Evolutionary conservation across 2,888 invertebrate species (phyloP), one percentile per base, ranked within the genome.

Genomic region (Pandemis corylana): DNA sequence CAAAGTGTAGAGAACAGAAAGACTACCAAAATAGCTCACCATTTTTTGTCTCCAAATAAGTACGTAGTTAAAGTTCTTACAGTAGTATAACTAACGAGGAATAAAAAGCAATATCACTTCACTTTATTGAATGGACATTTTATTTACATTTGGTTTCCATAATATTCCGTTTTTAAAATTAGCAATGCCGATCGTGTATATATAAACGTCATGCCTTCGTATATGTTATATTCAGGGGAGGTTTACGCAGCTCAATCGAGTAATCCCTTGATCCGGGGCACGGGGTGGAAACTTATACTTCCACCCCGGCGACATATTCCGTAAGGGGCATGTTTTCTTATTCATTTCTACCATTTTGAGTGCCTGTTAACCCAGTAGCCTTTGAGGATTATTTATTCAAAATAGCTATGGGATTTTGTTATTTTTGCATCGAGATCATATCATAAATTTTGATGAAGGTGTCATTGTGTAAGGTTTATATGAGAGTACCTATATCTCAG

Each of bases 231-330:
- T 69, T 49, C 49, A 41, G 67, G 71, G 63, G 71, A 42, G 67
- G 68, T 70, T 72, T 67, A 76, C 72, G 76, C 76, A 66, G 76
- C 75, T 78, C 77, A 81, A 84, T 83, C 79, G 80, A 83, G 82
- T 83, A 78, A 82, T 79, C 80, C 78, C 80, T 79, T 83, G 80
- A 83, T 84, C 81, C 80, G 78, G 65, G 68, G 76, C 77, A 77
- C 76, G 75, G 78, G 81, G 83, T 81, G 76, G 79, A 81, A 84
- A 80, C 77, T 77, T 76, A 81, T 80, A 79, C 81, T 82, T 83
- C 82, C 84, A 72, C 72, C 65, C 64, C 77, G 53, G 68, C 76
- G 75, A 80, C 76, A 75, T 72, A 68, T 71, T 71, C 68, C 72
- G 61, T 15, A 20, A 51, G 62, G 51, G 5, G 51, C 28, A 15